phyloP scores from a whole-genome alignment of 2,888 invertebrate genomes.

The Chrysotoxum bicinctum region DNA sequence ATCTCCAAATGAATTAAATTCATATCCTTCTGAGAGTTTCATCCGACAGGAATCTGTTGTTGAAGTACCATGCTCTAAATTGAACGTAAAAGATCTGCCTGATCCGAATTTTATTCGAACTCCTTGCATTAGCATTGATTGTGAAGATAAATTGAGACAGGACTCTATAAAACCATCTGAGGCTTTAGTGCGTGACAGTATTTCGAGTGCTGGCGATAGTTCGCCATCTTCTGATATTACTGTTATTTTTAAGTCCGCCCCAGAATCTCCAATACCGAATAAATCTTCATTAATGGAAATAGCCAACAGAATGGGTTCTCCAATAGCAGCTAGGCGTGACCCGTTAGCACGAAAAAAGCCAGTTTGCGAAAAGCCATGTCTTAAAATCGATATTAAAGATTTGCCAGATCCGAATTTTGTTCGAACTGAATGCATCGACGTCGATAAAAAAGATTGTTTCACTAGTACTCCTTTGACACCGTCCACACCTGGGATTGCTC shows the following conservation, averaged over 20 bases:
- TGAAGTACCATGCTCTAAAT: slow-evolving; percentile 77
- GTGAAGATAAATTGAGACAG: slow-evolving; percentile 68
- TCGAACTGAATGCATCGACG: slow-evolving; percentile 44
- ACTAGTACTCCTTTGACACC: slow-evolving; percentile 75
- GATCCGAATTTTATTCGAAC: slow-evolving; percentile 65
- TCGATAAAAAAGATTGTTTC: slow-evolving; percentile 60
- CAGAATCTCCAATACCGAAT: slow-evolving; percentile 55
- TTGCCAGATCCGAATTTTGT: slow-evolving; percentile 64
- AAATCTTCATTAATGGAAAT: slow-evolving; percentile 54
- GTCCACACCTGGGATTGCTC: neutral
- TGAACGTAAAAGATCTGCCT: slow-evolving; percentile 74
- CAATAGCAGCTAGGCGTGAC: slow-evolving; percentile 41
- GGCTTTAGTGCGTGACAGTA: slow-evolving; percentile 48
- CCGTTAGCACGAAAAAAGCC: slow-evolving; percentile 11
- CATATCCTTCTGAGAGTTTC: slow-evolving; percentile 14
- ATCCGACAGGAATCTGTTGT: slow-evolving; percentile 75
- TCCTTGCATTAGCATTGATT: slow-evolving; percentile 74
- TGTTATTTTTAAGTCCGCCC: slow-evolving; percentile 48
- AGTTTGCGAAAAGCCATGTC: slow-evolving; percentile 41
- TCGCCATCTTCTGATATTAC: slow-evolving; percentile 61
- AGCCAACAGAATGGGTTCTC: slow-evolving; percentile 47
- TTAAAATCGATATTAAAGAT: slow-evolving; percentile 53
- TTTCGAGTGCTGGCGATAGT: slow-evolving; percentile 63
- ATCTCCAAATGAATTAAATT: slow-evolving; percentile 7
- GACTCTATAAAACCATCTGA: slow-evolving; percentile 21